A percentile compares a stretch with the other conserved stretches of the same genome.
These are phyloP conservation scores for Zaprionus capensis DNA, from an alignment of 1,140 invertebrate genomes.

Conservation along the genomic window DNA sequence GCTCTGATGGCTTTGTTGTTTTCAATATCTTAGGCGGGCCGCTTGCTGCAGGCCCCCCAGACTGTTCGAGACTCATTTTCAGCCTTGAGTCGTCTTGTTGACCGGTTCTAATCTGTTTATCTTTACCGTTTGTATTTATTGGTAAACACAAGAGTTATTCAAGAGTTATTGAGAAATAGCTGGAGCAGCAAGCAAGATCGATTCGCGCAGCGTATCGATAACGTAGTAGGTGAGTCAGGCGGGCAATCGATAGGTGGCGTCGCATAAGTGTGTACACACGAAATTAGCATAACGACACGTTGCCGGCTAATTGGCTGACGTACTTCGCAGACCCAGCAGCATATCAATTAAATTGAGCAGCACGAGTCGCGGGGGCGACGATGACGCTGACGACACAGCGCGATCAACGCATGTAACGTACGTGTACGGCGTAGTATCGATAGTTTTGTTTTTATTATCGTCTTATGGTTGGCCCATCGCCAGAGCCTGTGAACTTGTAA, in stretches of 20 bases:
- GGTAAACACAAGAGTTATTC: conserved; percentile 53
- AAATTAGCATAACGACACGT: conserved; percentile 70
- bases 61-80: conserved; percentile 40
- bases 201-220: conserved; percentile 16
- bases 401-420: conserved; percentile 59
- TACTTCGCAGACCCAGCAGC: conserved; percentile 38
- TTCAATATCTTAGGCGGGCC: conserved; percentile 26
- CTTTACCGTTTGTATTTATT: conserved; percentile 63
- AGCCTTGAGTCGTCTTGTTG: conserved; percentile 62
- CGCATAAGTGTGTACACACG: conserved; percentile 1
- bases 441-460: neutral
- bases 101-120: conserved; percentile 64
- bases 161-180: conserved; percentile 50
- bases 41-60: conserved; percentile 50
- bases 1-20: conserved; percentile 33
- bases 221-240: conserved; percentile 55
- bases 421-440: conserved; percentile 27
- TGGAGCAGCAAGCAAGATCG: conserved; percentile 30
- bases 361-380: conserved; percentile 64
- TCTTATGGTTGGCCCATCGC: conserved; percentile 29
- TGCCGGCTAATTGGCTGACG: conserved; percentile 65
- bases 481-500: conserved; percentile 22
- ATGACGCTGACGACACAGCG: conserved; percentile 54
- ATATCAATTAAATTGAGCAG: conserved; percentile 47
- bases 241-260: neutral